Conservation (phyloP, 2,113 vertebrate genomes). For the Entelurus aequoreus region DNA sequence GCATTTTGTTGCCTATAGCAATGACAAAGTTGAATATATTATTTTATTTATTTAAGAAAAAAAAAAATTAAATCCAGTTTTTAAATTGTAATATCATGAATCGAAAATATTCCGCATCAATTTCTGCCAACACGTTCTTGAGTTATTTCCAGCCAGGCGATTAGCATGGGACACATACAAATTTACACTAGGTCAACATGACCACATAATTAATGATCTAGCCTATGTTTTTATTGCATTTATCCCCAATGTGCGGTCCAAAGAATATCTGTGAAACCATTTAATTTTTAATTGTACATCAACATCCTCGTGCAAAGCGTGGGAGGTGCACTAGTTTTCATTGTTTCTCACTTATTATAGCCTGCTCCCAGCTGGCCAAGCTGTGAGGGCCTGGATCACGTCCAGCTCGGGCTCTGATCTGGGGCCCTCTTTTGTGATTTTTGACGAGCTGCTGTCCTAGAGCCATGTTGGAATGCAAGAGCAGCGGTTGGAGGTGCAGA, state of each 20-base stretch:
- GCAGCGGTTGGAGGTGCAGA: constrained; percentile 63
- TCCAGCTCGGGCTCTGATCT: constrained; percentile 70
- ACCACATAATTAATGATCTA: constrained; percentile 5
- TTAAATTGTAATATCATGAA: neutral
- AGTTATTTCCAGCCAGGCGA: neutral
- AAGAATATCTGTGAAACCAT: constrained; percentile 54
- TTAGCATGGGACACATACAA: constrained; percentile 9
- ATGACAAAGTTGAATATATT: no score
- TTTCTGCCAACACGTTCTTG: neutral
- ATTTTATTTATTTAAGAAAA: no score
- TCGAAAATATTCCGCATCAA: neutral
- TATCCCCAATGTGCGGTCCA: constrained; percentile 42
- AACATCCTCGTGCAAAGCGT: constrained; percentile 65
- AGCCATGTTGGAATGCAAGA: constrained; percentile 74
- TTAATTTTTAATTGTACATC: constrained; percentile 58
- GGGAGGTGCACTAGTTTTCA: constrained; percentile 65
- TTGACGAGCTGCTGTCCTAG: constrained; percentile 70
- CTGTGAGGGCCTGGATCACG: constrained; percentile 64
- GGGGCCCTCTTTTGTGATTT: constrained; percentile 67
- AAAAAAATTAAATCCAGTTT: no score
- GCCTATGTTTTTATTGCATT: constrained; percentile 22
- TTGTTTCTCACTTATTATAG: constrained; percentile 72
- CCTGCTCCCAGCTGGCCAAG: constrained; percentile 68
- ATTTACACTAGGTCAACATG: constrained; percentile 18
- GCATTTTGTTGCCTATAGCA: no score